Percentiles rank a stretch among this genome's conserved stretches.
Evolutionary conservation across 2,888 invertebrate species (phyloP).

Genomic region (Cosmorhoe ocellata): DNA sequence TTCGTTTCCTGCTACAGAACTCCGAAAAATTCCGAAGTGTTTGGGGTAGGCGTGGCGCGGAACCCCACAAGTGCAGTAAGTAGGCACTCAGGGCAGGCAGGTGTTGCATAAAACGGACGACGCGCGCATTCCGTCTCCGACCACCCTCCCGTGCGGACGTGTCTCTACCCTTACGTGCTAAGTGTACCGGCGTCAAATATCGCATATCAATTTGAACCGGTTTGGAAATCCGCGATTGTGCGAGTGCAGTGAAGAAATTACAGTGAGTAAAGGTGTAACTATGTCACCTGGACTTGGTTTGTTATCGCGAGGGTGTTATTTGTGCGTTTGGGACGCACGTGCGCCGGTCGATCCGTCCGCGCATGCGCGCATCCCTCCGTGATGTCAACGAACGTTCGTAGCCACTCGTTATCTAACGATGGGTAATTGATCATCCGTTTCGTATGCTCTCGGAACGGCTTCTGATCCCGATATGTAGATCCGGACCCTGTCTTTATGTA

Average conservation of each 20-base stretch:
- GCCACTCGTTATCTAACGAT: slow-evolving; percentile 24
- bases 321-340: slow-evolving; percentile 56
- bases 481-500: slow-evolving; percentile 16
- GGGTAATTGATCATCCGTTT: slow-evolving; percentile 33
- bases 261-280: slow-evolving; percentile 16
- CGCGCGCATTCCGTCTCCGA: slow-evolving; percentile 55
- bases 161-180: slow-evolving; percentile 23
- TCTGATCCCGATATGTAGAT: slow-evolving; percentile 22
- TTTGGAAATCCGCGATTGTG: slow-evolving; percentile 8
- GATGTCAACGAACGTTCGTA: slow-evolving; percentile 45
- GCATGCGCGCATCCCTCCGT: slow-evolving; percentile 55
- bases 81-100: slow-evolving; percentile 44
- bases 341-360: slow-evolving; percentile 71
- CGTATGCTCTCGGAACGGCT: slow-evolving; percentile 18
- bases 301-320: slow-evolving; percentile 42
- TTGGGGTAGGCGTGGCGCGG: slow-evolving; percentile 62
- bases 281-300: slow-evolving; percentile 24
- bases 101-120: slow-evolving; percentile 56
- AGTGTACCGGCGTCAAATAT: slow-evolving; percentile 1
- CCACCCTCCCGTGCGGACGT: slow-evolving; percentile 43
- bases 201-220: background rate
- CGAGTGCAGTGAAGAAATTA: slow-evolving; percentile 25
- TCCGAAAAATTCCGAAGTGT: slow-evolving; percentile 10
- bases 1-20: slow-evolving; percentile 12
- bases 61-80: slow-evolving; percentile 80